Evolutionary conservation across 2,113 vertebrate genomes (phyloP).

Genomic region (Indicator maculatus): DNA sequence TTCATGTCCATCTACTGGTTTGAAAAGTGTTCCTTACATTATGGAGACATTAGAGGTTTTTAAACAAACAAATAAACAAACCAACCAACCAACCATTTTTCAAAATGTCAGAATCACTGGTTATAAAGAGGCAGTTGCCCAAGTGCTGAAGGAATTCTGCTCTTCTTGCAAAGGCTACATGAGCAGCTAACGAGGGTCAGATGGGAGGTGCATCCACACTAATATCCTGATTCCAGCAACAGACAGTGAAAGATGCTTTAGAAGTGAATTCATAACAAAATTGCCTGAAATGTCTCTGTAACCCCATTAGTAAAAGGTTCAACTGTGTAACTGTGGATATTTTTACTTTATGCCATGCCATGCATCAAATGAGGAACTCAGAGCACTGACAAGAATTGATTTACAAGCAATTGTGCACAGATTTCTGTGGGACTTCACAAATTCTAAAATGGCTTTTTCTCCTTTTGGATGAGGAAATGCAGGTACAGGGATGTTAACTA

Average conservation of each 20-base stretch:
- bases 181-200: constrained; percentile 21
- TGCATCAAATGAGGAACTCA: background rate
- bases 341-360: background rate
- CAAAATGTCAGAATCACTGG: constrained; percentile 32
- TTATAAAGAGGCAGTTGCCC: background rate
- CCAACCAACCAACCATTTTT: background rate
- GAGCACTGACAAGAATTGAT: background rate
- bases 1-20: background rate
- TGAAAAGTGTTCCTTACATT: background rate
- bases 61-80: constrained; percentile 40
- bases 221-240: background rate
- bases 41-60: constrained; percentile 9
- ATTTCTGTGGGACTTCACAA: background rate
- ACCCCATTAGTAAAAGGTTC: background rate
- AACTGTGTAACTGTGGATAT: background rate
- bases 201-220: background rate
- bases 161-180: background rate
- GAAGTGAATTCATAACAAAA: constrained; percentile 11
- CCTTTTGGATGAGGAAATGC: background rate
- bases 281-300: background rate
- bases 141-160: constrained; percentile 37
- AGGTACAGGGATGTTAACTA: background rate
- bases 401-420: accelerated
- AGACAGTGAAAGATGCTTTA: constrained; percentile 4
- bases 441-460: background rate